Percentiles rank a stretch among this genome's conserved stretches.
phyloP scores from a whole-genome alignment of 2,888 invertebrate species.

The Stictocephala bisonia region DNA sequence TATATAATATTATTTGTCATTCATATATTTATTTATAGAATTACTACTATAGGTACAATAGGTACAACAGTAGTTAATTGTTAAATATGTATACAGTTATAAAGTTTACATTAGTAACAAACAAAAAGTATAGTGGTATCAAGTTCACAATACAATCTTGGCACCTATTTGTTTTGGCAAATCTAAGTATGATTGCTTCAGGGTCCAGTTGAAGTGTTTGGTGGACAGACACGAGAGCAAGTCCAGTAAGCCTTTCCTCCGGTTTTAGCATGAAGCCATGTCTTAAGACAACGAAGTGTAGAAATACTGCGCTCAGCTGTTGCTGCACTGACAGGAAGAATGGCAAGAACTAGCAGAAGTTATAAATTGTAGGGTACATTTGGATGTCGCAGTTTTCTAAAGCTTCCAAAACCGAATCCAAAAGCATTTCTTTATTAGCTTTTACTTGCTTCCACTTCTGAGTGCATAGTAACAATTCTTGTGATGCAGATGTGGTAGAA shows the following conservation, averaged over 20 bases:
- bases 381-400: not conserved
- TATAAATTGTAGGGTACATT: conserved; percentile 19
- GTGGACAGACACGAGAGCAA: no score
- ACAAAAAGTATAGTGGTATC: no score
- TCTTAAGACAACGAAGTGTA: conserved; percentile 36
- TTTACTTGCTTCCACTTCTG: not conserved
- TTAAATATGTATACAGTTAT: no score
- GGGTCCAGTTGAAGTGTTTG: no score
- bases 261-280: conserved; percentile 37
- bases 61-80: no score
- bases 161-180: no score
- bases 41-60: no score
- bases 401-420: not conserved
- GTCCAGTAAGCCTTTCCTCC: conserved; percentile 24
- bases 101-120: no score
- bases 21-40: no score
- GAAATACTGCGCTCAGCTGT: conserved; percentile 38
- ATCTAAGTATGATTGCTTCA: no score
- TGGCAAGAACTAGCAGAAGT: conserved; percentile 35
- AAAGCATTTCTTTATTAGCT: not conserved
- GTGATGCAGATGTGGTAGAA: not conserved
- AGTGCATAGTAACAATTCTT: not conserved
- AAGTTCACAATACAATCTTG: no score
- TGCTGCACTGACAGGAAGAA: conserved; percentile 38
- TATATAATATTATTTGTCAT: no score